Conservation (phyloP, 2,113 vertebrate species). For the Anarhynchus alexandrinus region DNA sequence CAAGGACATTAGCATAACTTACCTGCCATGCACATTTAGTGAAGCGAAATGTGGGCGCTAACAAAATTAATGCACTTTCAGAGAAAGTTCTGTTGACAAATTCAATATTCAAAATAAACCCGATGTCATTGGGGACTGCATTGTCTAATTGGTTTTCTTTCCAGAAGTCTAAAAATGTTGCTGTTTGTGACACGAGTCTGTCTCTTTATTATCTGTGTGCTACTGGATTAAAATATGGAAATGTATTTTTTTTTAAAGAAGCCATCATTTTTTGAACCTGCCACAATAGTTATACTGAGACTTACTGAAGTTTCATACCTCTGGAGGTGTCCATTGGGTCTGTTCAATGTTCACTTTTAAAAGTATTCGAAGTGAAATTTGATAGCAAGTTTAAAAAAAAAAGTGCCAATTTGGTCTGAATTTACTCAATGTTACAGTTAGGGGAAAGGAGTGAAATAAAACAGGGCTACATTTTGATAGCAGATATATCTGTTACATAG, state of each 20-base stretch:
- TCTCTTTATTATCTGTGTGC: neutral
- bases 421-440: neutral
- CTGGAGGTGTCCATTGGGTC: neutral
- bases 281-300: neutral
- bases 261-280: neutral
- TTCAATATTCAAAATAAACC: neutral
- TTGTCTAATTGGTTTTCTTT: neutral
- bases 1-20: neutral
- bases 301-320: neutral
- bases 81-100: neutral
- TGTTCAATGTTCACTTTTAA: neutral
- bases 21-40: neutral
- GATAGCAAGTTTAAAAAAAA: neutral
- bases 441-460: neutral
- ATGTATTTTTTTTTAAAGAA: neutral
- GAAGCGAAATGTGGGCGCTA: neutral
- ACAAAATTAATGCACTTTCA: neutral
- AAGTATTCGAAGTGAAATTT: neutral
- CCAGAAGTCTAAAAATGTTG: neutral
- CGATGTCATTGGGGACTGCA: neutral
- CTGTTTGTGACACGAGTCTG: neutral
- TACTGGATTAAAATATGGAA: neutral
- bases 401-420: neutral
- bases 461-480: neutral
- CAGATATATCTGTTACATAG: neutral